phyloP scores from a whole-genome alignment of 2,797 vertebrate genomes.

The Gorsachius magnificus region DNA sequence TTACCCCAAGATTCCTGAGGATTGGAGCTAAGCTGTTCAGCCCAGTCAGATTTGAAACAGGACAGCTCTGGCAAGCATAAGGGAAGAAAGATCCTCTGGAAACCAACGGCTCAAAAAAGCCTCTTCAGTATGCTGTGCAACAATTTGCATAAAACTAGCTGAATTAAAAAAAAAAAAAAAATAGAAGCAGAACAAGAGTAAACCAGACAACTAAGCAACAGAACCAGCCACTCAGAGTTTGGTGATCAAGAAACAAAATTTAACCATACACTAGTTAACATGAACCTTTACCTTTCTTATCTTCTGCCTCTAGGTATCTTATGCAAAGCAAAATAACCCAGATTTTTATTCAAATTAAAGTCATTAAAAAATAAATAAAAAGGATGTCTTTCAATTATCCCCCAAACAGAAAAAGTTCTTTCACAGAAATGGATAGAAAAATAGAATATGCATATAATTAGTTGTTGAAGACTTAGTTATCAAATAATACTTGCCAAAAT shows the following conservation, averaged over 20 bases:
- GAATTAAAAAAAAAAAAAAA: not conserved
- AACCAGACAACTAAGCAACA: not conserved
- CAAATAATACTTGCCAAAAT: not conserved
- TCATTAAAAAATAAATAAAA: not conserved
- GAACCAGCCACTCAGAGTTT: not conserved
- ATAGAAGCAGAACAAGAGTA: not conserved
- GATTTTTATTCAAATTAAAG: not conserved
- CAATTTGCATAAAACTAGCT: not conserved
- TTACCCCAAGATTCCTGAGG: not conserved
- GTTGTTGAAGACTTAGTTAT: not conserved
- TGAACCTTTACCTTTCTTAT: not conserved
- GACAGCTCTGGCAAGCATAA: not conserved
- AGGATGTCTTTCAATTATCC: not conserved
- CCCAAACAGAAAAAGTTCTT: not conserved
- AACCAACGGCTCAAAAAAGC: not conserved
- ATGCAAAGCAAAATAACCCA: not conserved
- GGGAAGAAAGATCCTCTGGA: not conserved
- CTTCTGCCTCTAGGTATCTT: not conserved
- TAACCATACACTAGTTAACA: not conserved
- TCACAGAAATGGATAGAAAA: not conserved
- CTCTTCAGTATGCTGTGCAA: not conserved
- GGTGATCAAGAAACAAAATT: not conserved
- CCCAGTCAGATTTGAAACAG: not conserved
- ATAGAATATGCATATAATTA: not conserved
- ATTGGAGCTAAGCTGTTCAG: not conserved